phyloP scores from a whole-genome alignment of 2,113 vertebrate genomes.

The Argyrosomus japonicus region DNA sequence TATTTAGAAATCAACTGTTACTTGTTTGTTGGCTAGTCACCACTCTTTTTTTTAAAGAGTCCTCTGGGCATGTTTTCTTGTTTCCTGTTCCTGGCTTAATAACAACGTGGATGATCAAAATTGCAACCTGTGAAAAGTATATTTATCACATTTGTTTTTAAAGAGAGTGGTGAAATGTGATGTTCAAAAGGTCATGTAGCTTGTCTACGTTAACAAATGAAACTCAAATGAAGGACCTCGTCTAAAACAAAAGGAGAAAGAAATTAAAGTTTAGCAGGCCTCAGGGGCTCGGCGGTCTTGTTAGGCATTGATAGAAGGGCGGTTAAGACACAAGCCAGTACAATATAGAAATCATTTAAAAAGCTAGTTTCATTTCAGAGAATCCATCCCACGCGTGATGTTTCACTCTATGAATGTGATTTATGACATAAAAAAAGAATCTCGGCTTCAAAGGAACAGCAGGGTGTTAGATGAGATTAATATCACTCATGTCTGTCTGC shows the following conservation, averaged over 20 bases:
- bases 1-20: conserved; percentile 12
- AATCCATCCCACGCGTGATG: neutral
- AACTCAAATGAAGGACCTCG: neutral
- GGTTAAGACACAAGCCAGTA: neutral
- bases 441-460: neutral
- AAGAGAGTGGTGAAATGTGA: neutral
- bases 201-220: neutral
- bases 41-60: neutral
- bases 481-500: neutral
- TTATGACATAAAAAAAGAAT: neutral
- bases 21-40: neutral
- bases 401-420: neutral
- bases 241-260: neutral
- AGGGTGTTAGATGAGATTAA: neutral
- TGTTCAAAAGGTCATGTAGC: neutral
- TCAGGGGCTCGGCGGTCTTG: neutral
- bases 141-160: neutral
- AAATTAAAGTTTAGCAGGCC: neutral
- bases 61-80: neutral
- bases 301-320: neutral
- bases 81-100: neutral
- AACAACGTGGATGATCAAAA: neutral
- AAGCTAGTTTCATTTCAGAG: neutral
- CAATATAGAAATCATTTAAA: neutral
- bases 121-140: neutral